phyloP scores from a whole-genome alignment of 2,797 vertebrate genomes.

The Lateolabrax maculatus region DNA sequence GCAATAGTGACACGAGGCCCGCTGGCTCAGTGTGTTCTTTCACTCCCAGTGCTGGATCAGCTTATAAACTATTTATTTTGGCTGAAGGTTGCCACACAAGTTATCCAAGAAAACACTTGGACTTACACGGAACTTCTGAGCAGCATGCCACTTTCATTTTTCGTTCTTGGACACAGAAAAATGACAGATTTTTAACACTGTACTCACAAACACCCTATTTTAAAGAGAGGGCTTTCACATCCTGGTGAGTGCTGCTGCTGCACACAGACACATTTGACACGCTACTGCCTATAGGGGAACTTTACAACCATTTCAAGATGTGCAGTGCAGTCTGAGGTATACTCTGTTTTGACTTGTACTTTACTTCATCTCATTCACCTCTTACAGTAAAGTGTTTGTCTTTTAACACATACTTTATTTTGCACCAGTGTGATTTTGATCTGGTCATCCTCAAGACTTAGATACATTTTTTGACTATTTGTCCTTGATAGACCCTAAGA shows the following conservation, averaged over 20 bases:
- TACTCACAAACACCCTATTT: conserved; percentile 52
- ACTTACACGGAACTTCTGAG: conserved; percentile 32
- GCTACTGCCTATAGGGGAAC: conserved; percentile 61
- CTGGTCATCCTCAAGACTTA: background rate
- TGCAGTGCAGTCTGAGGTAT: conserved; percentile 32
- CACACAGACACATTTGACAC: conserved; percentile 42
- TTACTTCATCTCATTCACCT: conserved; percentile 39
- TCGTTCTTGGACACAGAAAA: conserved; percentile 16
- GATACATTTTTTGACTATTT: conserved; percentile 25
- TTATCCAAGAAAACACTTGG: conserved; percentile 9
- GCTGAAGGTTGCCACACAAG: conserved; percentile 18
- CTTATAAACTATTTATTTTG: conserved; percentile 47
- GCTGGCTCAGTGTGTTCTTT: conserved; percentile 14
- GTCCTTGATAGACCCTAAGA: background rate
- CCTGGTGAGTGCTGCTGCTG: conserved; percentile 18
- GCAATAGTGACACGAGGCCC: conserved; percentile 16
- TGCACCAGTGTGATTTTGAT: conserved; percentile 4
- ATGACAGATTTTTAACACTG: conserved; percentile 35
- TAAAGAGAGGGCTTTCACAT: conserved; percentile 32
- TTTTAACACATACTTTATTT: conserved; percentile 15
- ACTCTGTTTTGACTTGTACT: conserved; percentile 32
- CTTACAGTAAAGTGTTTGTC: conserved; percentile 12
- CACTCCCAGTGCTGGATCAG: background rate
- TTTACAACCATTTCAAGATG: conserved; percentile 63
- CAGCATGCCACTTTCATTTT: conserved; percentile 40